A percentile compares a stretch with the other conserved stretches of the same genome.
phyloP scores from a whole-genome alignment of 2,113 vertebrate genomes.

The Amblyopsis rosae region DNA sequence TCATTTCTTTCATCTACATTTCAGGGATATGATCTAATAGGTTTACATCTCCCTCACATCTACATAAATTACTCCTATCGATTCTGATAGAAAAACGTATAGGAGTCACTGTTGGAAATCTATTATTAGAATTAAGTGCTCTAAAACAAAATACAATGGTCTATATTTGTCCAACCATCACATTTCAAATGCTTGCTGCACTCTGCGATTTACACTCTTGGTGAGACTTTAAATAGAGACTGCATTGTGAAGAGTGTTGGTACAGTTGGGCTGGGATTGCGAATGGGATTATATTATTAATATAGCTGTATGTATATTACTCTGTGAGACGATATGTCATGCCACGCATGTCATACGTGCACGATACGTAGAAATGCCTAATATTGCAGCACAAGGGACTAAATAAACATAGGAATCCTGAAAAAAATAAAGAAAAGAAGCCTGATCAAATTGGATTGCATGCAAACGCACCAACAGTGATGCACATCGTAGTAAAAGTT shows the following conservation, averaged over 20 bases:
- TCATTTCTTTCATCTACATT: neutral
- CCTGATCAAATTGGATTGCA: no score
- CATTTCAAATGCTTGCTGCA: slow-evolving; percentile 43
- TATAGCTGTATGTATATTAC: slow-evolving; percentile 66
- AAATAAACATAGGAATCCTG: neutral
- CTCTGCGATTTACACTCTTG: slow-evolving; percentile 56
- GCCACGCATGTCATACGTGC: slow-evolving; percentile 52
- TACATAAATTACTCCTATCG: neutral
- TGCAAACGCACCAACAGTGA: no score
- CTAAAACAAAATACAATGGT: slow-evolving; percentile 25
- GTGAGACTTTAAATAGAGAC: slow-evolving; percentile 75
- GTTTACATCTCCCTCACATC: neutral
- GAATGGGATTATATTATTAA: slow-evolving; percentile 79
- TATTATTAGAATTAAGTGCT: slow-evolving; percentile 44
- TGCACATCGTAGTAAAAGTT: no score
- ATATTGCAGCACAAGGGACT: neutral
- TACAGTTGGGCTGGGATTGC: slow-evolving; percentile 79
- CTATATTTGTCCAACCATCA: slow-evolving; percentile 53
- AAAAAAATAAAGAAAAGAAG: no score
- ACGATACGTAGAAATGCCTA: slow-evolving; percentile 14
- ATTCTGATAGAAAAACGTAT: neutral
- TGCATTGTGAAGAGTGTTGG: slow-evolving; percentile 64
- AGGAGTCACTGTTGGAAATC: slow-evolving; percentile 16
- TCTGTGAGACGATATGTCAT: slow-evolving; percentile 53
- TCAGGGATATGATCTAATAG: neutral